Evolutionary conservation across 2,888 invertebrate species (phyloP).

Genomic region (Heliconius ethilla): DNA sequence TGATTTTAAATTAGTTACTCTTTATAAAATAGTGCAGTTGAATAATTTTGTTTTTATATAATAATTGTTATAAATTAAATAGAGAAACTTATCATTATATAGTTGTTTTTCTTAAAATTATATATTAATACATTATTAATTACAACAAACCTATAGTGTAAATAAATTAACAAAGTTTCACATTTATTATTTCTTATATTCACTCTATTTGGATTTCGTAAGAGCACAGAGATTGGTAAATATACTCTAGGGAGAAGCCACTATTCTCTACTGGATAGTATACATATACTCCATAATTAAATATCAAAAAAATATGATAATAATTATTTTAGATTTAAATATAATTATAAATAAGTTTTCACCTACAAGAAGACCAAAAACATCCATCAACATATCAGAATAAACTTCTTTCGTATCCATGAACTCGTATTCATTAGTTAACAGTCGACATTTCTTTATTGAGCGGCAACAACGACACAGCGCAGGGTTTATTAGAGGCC

Average conservation of each 20-base stretch:
- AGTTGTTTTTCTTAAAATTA: no score
- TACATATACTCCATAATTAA: no score
- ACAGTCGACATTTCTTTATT: conserved; percentile 72
- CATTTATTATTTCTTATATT: no score
- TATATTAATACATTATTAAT: no score
- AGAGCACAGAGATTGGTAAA: no score
- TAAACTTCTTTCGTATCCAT: conserved; percentile 68
- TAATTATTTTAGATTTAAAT: no score
- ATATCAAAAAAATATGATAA: no score
- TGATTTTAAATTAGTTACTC: background rate
- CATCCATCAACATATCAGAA: conserved; percentile 75
- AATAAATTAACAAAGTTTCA: no score
- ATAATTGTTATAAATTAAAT: background rate
- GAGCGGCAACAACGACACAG: conserved; percentile 72
- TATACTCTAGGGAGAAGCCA: no score
- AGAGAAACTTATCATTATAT: no score
- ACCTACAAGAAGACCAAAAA: conserved; percentile 73
- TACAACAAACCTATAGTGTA: no score
- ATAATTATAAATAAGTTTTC: background rate
- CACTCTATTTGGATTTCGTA: no score
- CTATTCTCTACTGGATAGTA: background rate
- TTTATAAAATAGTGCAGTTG: background rate
- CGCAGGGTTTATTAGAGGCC: conserved; percentile 68
- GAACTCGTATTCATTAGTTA: conserved; percentile 70
- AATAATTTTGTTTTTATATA: background rate